A percentile compares a stretch with the other conserved stretches of the same genome.
These are phyloP conservation scores for Lasius fuliginosus DNA, from an alignment of 2,888 invertebrate genomes.

Conservation along the genomic window DNA sequence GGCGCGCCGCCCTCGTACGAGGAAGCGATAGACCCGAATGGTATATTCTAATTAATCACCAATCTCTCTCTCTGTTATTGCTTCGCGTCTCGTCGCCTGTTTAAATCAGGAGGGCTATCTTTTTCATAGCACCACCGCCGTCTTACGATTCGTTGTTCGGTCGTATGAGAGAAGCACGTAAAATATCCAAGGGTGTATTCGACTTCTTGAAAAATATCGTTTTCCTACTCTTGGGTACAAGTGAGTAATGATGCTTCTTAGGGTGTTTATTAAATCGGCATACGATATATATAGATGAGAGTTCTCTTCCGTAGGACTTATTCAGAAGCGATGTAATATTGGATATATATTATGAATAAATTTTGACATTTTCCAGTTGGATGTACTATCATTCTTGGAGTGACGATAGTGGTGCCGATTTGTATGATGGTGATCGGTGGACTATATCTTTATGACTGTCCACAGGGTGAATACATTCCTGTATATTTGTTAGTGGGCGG, in stretches of 20 bases:
- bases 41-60: conserved; percentile 80
- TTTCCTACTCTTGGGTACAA: conserved; percentile 89
- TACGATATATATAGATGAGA: neutral
- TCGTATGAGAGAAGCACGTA: conserved; percentile 89
- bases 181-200: conserved; percentile 88
- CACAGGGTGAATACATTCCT: conserved; percentile 90
- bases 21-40: conserved; percentile 89
- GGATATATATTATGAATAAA: neutral
- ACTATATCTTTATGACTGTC: conserved; percentile 89
- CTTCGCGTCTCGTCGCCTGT: neutral
- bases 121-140: conserved; percentile 88
- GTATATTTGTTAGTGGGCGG: conserved; percentile 91
- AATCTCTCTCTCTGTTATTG: neutral
- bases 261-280: too few relatives aligned
- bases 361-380: conserved; percentile 87
- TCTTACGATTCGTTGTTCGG: conserved; percentile 91
- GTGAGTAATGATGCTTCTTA: conserved; percentile 84
- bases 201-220: conserved; percentile 89
- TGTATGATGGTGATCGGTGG: conserved; percentile 91
- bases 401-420: conserved; percentile 89
- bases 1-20: conserved; percentile 89
- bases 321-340: neutral
- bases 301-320: neutral
- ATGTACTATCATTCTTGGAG: conserved; percentile 89
- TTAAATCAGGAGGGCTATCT: neutral